Percentiles rank a stretch among this genome's conserved stretches.
These are phyloP conservation scores for Pelosia muscerda DNA, from an alignment of 2,888 invertebrate species.

Conservation along the genomic window DNA sequence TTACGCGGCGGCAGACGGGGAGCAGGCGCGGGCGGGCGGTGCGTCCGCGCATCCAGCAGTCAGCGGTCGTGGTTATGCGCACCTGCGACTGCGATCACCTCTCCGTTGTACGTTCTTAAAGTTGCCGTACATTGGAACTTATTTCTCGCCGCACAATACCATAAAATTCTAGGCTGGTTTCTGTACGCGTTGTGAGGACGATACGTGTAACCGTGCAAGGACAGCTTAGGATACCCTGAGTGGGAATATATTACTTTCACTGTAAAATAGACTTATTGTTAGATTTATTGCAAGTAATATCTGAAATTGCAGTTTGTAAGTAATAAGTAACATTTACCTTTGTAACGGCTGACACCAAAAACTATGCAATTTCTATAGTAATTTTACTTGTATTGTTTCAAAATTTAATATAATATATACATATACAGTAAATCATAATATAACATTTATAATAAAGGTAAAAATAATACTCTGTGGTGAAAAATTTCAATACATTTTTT, in stretches of 20 bases:
- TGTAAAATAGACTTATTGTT: slow-evolving; percentile 60
- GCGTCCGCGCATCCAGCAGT: slow-evolving; percentile 54
- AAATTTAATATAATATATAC: too few relatives aligned
- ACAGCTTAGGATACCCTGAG: slow-evolving; percentile 78
- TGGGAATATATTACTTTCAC: slow-evolving; percentile 72
- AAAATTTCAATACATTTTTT: not conserved
- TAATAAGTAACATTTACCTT: slow-evolving; percentile 45
- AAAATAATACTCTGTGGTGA: not conserved
- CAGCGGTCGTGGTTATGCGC: slow-evolving; percentile 73
- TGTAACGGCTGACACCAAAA: slow-evolving; percentile 28
- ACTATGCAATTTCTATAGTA: not conserved
- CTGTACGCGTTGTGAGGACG: slow-evolving; percentile 82
- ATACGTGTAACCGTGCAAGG: slow-evolving; percentile 72
- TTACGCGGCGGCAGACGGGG: slow-evolving; percentile 41
- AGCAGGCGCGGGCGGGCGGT: slow-evolving; percentile 10
- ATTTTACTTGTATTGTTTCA: slow-evolving; percentile 4
- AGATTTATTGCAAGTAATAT: slow-evolving; percentile 41
- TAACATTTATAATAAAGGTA: not conserved
- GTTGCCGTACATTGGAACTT: slow-evolving; percentile 74
- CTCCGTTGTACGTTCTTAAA: slow-evolving; percentile 70
- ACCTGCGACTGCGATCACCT: slow-evolving; percentile 70
- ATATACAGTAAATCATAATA: too few relatives aligned
- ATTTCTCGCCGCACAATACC: slow-evolving; percentile 78
- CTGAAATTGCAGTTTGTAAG: slow-evolving; percentile 24
- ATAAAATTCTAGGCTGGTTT: slow-evolving; percentile 75